A percentile compares a stretch with the other conserved stretches of the same genome.
Evolutionary conservation across 2,888 invertebrate species (phyloP).

Genomic region (Drosophila diplacantha): DNA sequence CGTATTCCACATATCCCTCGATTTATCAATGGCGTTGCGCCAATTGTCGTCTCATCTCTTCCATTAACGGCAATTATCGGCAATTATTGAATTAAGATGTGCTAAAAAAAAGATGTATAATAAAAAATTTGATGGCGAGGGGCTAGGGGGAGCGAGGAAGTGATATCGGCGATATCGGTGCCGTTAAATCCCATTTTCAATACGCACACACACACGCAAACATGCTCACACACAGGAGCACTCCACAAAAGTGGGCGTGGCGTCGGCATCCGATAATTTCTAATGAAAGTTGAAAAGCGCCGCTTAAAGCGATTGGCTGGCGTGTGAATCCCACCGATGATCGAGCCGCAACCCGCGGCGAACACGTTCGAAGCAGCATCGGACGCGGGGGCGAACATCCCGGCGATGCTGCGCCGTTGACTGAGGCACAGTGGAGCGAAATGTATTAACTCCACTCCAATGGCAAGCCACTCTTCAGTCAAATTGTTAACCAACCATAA

Average conservation of each 20-base stretch:
- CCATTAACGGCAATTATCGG: constrained; percentile 58
- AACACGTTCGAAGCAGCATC: constrained; percentile 54
- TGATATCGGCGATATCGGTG: constrained; percentile 42
- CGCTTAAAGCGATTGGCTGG: constrained; percentile 57
- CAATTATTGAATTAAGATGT: constrained; percentile 54
- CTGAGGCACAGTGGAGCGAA: constrained; percentile 20
- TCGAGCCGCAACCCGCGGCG: constrained; percentile 33
- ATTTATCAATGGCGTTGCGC: constrained; percentile 44
- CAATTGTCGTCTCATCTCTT: constrained; percentile 47
- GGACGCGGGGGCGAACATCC: constrained; percentile 11
- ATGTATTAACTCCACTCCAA: neutral
- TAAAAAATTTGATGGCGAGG: constrained; percentile 2
- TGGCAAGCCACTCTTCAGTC: too few relatives aligned
- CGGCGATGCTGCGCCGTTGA: constrained; percentile 41
- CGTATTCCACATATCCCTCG: constrained; percentile 6
- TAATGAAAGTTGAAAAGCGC: constrained; percentile 67
- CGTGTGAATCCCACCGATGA: constrained; percentile 23
- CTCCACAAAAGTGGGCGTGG: constrained; percentile 48
- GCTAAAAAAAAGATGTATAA: constrained; percentile 42
- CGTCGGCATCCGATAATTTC: constrained; percentile 50
- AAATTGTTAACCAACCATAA: neutral
- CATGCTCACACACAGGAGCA: constrained; percentile 24
- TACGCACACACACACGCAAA: constrained; percentile 16
- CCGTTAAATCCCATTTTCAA: constrained; percentile 23
- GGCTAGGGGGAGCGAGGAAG: neutral